These are phyloP conservation scores for Drosophila helvetica DNA, from an alignment of 2,888 invertebrate genomes.

Conservation along the genomic window DNA sequence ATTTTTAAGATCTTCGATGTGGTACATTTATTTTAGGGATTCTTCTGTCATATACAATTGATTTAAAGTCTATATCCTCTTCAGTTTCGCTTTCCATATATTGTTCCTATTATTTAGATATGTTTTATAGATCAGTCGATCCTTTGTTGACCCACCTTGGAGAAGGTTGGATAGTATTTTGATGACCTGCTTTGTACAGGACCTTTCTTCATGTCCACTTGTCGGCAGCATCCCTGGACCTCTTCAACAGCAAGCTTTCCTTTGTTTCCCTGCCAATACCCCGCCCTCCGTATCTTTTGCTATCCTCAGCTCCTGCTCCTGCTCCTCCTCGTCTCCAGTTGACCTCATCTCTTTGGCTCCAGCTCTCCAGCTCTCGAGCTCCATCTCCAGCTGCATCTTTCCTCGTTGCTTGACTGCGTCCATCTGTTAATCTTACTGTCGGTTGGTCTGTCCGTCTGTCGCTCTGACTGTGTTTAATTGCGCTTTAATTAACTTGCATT, in stretches of 20 bases:
- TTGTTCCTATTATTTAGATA: too few species aligned
- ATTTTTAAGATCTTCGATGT: too few species aligned
- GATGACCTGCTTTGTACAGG: not conserved
- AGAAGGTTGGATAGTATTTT: not conserved
- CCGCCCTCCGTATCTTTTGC: not conserved
- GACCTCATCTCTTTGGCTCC: constrained; percentile 26
- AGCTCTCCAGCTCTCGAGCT: not conserved
- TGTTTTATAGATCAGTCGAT: too few species aligned
- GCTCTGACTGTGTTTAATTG: constrained; percentile 61
- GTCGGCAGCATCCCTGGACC: not conserved
- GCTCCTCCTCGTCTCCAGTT: constrained; percentile 5
- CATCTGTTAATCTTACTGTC: not conserved
- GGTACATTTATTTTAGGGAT: too few species aligned
- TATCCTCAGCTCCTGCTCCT: not conserved
- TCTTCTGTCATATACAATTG: too few species aligned
- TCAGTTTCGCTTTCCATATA: too few species aligned
- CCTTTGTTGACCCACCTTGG: not conserved
- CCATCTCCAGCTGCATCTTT: constrained; percentile 14
- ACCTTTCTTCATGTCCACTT: not conserved
- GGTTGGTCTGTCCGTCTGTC: constrained; percentile 1
- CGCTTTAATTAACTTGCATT: constrained; percentile 76
- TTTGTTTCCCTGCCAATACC: not conserved
- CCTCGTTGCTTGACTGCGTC: not conserved
- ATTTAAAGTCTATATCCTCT: too few species aligned
- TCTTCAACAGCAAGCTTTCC: not conserved